Evolutionary conservation across 2,888 invertebrate species (phyloP).

Genomic region (Acrobasis repandana): DNA sequence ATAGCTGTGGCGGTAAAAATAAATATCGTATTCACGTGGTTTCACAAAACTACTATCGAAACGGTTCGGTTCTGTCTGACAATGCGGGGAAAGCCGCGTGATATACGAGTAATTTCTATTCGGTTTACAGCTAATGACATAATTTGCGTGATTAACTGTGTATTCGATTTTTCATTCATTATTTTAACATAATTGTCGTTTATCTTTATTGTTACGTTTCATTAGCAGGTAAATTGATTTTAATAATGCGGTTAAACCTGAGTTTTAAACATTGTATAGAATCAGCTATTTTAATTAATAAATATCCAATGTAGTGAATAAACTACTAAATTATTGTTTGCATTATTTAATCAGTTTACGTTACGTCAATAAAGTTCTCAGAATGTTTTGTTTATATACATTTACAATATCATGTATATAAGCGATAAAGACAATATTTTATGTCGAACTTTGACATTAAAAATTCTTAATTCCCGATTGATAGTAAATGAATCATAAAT

Average conservation of each 20-base stretch:
- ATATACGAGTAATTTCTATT: slow-evolving; percentile 27
- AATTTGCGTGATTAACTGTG: slow-evolving; percentile 23
- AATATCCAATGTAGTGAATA: too few relatives aligned
- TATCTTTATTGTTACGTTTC: background rate
- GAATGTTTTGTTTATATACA: background rate
- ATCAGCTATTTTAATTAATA: too few relatives aligned
- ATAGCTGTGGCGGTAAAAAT: too few relatives aligned
- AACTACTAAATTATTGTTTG: background rate
- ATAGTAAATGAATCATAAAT: too few relatives aligned
- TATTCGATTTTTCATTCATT: background rate
- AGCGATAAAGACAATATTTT: too few relatives aligned
- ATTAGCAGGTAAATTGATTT: too few relatives aligned
- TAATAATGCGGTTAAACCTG: too few relatives aligned
- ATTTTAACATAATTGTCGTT: background rate
- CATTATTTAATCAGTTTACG: background rate
- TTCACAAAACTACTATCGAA: background rate
- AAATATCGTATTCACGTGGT: background rate
- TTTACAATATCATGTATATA: too few relatives aligned
- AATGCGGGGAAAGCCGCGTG: slow-evolving; percentile 25
- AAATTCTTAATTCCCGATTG: too few relatives aligned
- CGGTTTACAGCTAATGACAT: slow-evolving; percentile 22
- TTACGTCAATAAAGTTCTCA: background rate
- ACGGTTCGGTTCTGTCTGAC: slow-evolving; percentile 23
- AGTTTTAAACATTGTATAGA: too few relatives aligned
- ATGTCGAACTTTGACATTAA: too few relatives aligned